Evolutionary conservation across 2,888 invertebrate genomes (phyloP), one percentile per base, ranked within the genome.

Genomic region (Amiota communis): DNA sequence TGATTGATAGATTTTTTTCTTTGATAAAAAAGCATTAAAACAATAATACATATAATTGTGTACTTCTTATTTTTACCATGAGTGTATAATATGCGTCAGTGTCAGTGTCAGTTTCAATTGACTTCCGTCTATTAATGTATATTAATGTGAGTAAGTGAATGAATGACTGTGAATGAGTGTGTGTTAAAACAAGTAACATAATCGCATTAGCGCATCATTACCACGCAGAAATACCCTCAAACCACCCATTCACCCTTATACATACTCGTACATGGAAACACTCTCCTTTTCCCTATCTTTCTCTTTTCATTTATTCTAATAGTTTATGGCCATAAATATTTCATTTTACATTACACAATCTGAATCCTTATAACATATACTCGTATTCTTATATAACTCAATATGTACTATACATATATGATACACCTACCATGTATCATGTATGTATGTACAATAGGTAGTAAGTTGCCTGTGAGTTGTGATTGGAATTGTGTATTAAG

Each of bases 151-250:
- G 10, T 59, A 2, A 8, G 15, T 59, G 23, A 17, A 20, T 23
- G 4, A 1, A 12, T 20, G 59, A 4, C 17, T 59, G 20, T 59
- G 17, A 9, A 12, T 59, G 59, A 4, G 53, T n/a, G 9, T 59
- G 59, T 13, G 63, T 46, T 13, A 63, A 46, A 63, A 15, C 20
- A 12, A 36, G 4, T 13, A 23, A 68, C 11, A 51, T 15, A 20
- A 68, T 13, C 53, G 68, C 68, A 68, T 63, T 63, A 36, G 20
- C 68, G 9, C 70, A 57, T 48, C 49, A 59, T 59, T 59, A 59
- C 36, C 36, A 36, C 3, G 36, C 36, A 20, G 15, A 59, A 47
- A 20, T 48, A 67, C 17, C 12, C 51, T 15, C 48, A 61, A 23
- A 69, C 20, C 49, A 61, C 36, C 56, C 47, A 36, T 59, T 65